These are phyloP conservation scores for Melipona quadrifasciata DNA, from an alignment of 1,140 invertebrate genomes.

Conservation along the genomic window DNA sequence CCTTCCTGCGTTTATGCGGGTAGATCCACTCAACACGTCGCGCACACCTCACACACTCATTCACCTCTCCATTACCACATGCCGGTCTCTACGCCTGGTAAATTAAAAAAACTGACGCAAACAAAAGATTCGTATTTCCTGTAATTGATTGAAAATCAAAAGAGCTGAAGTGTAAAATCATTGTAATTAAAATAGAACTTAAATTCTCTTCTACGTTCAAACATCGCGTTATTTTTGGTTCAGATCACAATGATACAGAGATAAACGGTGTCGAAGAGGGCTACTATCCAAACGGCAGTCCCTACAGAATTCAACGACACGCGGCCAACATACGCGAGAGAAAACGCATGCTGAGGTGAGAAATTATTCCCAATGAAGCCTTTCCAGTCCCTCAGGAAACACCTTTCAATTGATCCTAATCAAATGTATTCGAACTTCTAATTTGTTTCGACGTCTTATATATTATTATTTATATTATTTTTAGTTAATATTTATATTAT, in stretches of 20 bases:
- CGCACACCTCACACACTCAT: slow-evolving; percentile 75
- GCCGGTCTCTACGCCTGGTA: slow-evolving; percentile 78
- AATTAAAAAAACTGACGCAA: slow-evolving; percentile 4
- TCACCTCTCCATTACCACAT: slow-evolving; percentile 79
- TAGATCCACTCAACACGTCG: slow-evolving; percentile 78
- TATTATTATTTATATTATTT: neutral
- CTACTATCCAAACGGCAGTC: slow-evolving; percentile 86
- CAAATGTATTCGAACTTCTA: neutral
- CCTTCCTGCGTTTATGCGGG: slow-evolving; percentile 87
- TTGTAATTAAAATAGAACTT: no score
- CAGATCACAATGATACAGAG: slow-evolving; percentile 78
- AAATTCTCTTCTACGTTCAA: no score
- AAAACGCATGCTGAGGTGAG: slow-evolving; percentile 97
- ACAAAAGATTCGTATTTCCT: no score
- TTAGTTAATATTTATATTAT: neutral
- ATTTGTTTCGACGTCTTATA: neutral
- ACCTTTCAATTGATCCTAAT: neutral
- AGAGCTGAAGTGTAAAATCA: no score
- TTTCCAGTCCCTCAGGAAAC: neutral
- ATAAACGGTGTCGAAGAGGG: slow-evolving; percentile 81
- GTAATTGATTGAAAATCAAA: no score
- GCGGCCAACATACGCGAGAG: slow-evolving; percentile 96
- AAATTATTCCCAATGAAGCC: slow-evolving; percentile 57
- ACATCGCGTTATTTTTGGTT: slow-evolving; percentile 16
- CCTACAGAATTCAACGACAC: slow-evolving; percentile 93